Conservation (phyloP, 2,797 vertebrate genomes). For the Pipistrellus pygmaeus region DNA sequence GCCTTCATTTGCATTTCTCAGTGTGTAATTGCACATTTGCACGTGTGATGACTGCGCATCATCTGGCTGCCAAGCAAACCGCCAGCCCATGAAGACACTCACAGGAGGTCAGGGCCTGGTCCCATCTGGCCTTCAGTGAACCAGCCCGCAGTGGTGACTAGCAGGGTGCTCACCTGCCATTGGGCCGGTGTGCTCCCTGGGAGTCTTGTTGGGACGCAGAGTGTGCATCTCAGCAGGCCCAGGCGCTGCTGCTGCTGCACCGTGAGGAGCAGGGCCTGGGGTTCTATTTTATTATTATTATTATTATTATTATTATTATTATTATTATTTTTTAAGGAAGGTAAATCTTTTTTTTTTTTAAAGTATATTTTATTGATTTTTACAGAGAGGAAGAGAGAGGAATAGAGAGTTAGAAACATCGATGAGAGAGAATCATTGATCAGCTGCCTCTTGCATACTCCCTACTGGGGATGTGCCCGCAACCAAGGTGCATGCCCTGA, state of each 20-base stretch:
- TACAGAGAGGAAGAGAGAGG: no score
- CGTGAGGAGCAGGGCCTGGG: background rate
- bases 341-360: no score
- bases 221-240: background rate
- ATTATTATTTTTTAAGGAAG: no score
- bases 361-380: no score
- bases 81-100: background rate
- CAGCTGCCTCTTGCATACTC: no score
- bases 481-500: no score
- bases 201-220: background rate
- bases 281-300: background rate
- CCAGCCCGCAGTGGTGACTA: background rate
- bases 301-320: no score
- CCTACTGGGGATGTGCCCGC: no score
- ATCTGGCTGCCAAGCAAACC: background rate
- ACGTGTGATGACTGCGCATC: background rate
- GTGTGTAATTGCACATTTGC: background rate
- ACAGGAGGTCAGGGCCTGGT: background rate
- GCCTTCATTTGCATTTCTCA: background rate
- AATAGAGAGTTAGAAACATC: no score
- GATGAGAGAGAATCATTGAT: no score
- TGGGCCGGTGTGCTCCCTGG: background rate
- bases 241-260: background rate
- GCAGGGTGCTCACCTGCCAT: background rate
- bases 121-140: background rate